Base-by-base conservation (phyloP, 2,113 vertebrate genomes). In the Hemibagrus wyckioides region DNA sequence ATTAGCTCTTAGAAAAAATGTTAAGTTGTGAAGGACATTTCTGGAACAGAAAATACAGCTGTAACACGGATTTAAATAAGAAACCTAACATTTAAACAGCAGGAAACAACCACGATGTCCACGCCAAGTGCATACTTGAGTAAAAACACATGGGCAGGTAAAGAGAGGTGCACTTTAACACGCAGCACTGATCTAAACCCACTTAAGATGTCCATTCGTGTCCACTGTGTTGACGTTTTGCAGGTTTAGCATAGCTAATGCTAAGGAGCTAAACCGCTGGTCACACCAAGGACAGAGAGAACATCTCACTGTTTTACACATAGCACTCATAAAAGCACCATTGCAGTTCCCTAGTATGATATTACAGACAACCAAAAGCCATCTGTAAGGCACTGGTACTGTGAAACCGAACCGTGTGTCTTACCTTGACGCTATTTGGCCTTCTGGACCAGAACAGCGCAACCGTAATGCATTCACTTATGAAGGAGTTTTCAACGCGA, bases 351-450 rank as follows among this genome's bases (percentile, higher is more conserved):
- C 10, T 36, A 61, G 25, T 1, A 11, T 50, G 0, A 59, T 6
- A 19, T 48, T 50, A 28, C 14, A 25, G 2, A 19, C 21, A 21
- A 15, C 39, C 4, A 76, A 15, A 23, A 77, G 41, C 39, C 36
- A 44, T 19, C 21, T 44, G 6, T 10, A 48, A 48, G 0, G 1
- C 61, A 80, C 0, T 15, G 2, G 8, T 41, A 41, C 25, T 30
- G 0, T 2, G 10, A 30, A 63, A 69, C 25, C 11, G 2, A 50
- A 9, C 3, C 33, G 23, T 23, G 33, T 1, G 11, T 89, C 93
- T 92, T 94, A 96, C 95, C 94, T 94, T 92, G 86, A 89, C 92
- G 95, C 95, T 95, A 94, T 95, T 95, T 95, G 95, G 95, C 93
- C 95, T 95, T 94, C 93, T 94, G 54, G 94, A 95, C 95, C 94